phyloP scores from a whole-genome alignment of 2,888 invertebrate species.

The Neoascia interrupta region DNA sequence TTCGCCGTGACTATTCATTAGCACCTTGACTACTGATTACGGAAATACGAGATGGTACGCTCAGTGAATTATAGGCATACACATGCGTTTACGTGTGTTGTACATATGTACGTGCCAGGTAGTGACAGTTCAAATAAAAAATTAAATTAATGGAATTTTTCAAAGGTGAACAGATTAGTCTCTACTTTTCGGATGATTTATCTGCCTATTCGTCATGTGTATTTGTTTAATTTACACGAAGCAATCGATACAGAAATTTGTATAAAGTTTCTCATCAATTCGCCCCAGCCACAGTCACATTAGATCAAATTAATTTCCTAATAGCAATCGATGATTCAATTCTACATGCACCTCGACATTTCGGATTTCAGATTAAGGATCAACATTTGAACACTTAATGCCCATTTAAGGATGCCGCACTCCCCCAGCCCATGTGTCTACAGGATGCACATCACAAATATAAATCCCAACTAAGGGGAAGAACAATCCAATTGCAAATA shows the following conservation, averaged over 20 bases:
- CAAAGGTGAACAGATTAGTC: conserved; percentile 1
- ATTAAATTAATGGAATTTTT: too few relatives aligned
- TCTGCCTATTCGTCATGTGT: not conserved
- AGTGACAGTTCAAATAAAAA: too few relatives aligned
- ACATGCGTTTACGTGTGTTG: conserved; percentile 1
- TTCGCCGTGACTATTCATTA: conserved; percentile 30
- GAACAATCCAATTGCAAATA: conserved; percentile 61
- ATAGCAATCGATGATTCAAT: not conserved
- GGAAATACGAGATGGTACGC: conserved; percentile 1
- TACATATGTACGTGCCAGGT: conserved; percentile 11
- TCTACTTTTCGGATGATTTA: not conserved
- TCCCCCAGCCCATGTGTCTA: too few relatives aligned
- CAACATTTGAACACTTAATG: conserved; percentile 41
- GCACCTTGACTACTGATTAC: conserved; percentile 12
- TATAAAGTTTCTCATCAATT: not conserved
- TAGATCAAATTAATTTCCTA: not conserved
- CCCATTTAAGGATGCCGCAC: conserved; percentile 54
- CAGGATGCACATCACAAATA: too few relatives aligned
- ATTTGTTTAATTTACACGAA: not conserved
- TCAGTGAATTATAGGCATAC: too few relatives aligned
- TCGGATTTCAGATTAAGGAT: conserved; percentile 19
- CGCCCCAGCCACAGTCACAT: not conserved
- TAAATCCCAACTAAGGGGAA: conserved; percentile 27
- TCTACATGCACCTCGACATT: not conserved
- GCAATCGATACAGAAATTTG: not conserved